Evolutionary conservation across 2,113 vertebrate species (phyloP).

Genomic region (Chaetops frenatus): DNA sequence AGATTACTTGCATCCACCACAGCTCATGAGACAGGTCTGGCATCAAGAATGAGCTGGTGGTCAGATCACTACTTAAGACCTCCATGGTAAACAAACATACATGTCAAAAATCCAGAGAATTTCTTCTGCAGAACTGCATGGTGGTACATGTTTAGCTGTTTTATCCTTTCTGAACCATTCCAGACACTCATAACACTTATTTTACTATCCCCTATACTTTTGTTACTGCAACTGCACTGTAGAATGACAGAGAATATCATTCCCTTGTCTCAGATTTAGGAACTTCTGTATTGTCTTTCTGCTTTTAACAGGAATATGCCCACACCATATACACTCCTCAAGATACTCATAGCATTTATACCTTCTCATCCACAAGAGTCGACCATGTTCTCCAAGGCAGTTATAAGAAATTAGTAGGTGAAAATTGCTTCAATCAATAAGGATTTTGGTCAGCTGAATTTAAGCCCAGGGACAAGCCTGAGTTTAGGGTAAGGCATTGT

Average conservation of each 20-base stretch:
- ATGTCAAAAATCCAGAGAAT: neutral
- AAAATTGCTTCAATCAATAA: neutral
- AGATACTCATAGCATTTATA: neutral
- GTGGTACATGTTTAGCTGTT: neutral
- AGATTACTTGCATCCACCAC: neutral
- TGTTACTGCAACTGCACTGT: neutral
- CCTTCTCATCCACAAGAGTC: accelerated
- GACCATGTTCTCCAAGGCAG: neutral
- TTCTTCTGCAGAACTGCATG: neutral
- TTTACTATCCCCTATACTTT: neutral
- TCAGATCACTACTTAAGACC: neutral
- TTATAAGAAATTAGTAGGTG: neutral
- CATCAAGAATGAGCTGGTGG: neutral
- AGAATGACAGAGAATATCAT: neutral
- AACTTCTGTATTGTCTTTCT: neutral
- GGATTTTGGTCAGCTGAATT: neutral
- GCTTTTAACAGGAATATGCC: neutral
- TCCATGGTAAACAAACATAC: accelerated
- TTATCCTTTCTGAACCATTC: neutral
- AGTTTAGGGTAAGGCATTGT: neutral
- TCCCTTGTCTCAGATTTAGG: neutral
- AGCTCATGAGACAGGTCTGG: neutral
- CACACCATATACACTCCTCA: neutral
- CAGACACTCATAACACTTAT: neutral
- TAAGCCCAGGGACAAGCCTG: neutral